Base-by-base conservation (phyloP, 2,888 invertebrate genomes). In the Allacma fusca region DNA sequence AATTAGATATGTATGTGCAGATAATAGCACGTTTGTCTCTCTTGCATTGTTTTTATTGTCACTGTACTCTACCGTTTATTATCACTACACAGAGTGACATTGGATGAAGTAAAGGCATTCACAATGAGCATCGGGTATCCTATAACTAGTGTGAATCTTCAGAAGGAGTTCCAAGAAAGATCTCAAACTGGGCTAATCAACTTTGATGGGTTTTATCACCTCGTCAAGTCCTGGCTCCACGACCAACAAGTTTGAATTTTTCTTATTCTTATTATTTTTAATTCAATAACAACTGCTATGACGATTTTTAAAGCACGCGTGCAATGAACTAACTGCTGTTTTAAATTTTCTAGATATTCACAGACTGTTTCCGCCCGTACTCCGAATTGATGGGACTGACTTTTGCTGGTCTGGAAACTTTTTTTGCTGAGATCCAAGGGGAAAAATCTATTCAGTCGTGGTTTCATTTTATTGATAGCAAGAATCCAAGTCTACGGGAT, bases 311-410 rank as follows among this genome's bases (percentile, higher is more conserved):
- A 9, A 9, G 16, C 9, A 13, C n/a, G 26, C 13, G n/a, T n/a
- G n/a, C n/a, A 57, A 40, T n/a, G 26, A n/a, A 13, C 9, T n/a
- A n/a, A 34, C 9, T 34, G 4, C 9, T 34, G 5, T 9, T 34
- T 34, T 34, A 34, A 34, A 7, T 34, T 7, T 34, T 34, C 34
- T 34, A 81, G 81, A 80, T 82, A 13, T 82, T 80, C 34, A 81
- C 82, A 0, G 81, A 81, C 26, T 78, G 79, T 21, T 82, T 82
- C 72, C 81, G 82, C 7, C 65, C 65, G 26, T 65, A 65, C n/a
- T 4, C 29, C 7, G 29, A 19, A 12, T 13, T 65, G n/a, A 28
- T 26, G 1, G 50, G 26, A 65, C 28, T 26, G 26, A 65, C 28
- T 9, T 50, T 50, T 13, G 50, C 16, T 5, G 50, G 50, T 19